These are phyloP conservation scores for Panulirus ornatus DNA, from an alignment of 1,140 invertebrate genomes.

Conservation along the genomic window DNA sequence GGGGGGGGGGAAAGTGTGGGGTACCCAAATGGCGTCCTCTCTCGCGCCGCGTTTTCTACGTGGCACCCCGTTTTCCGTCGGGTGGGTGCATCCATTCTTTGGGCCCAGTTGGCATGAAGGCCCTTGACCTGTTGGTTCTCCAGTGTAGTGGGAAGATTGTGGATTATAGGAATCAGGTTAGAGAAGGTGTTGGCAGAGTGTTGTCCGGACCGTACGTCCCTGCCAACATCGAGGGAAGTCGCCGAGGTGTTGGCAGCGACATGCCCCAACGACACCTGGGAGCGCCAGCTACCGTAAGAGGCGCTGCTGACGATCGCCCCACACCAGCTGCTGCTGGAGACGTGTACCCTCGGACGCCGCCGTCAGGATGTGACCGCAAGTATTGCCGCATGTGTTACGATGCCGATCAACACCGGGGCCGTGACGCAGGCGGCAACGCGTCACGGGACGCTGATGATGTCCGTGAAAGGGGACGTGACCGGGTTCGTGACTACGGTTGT, in stretches of 20 bases:
- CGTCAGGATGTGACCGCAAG: neutral
- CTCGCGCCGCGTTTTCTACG: neutral
- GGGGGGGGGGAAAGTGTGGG: neutral
- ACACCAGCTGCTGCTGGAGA: neutral
- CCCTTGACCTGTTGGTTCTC: constrained; percentile 59
- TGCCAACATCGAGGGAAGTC: too few relatives aligned
- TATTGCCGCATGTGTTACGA: neutral
- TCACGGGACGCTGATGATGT: neutral
- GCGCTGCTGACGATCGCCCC: neutral
- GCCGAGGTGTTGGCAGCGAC: neutral
- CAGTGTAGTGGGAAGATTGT: constrained; percentile 47
- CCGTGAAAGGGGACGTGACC: neutral
- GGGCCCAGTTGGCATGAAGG: constrained; percentile 55
- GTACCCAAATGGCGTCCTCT: neutral
- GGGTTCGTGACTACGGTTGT: neutral
- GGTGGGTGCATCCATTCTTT: neutral
- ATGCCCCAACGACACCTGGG: neutral
- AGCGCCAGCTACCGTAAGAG: too few relatives aligned
- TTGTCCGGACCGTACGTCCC: neutral
- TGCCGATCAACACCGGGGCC: neutral
- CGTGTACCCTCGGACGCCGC: neutral
- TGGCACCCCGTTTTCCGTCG: neutral
- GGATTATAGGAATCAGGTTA: neutral
- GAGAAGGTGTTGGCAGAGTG: constrained; percentile 5
- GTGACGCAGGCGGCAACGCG: neutral